Percentiles rank a stretch among this genome's conserved stretches.
These are phyloP conservation scores for Oophaga sylvatica DNA, from an alignment of 2,797 vertebrate genomes.

Conservation along the genomic window DNA sequence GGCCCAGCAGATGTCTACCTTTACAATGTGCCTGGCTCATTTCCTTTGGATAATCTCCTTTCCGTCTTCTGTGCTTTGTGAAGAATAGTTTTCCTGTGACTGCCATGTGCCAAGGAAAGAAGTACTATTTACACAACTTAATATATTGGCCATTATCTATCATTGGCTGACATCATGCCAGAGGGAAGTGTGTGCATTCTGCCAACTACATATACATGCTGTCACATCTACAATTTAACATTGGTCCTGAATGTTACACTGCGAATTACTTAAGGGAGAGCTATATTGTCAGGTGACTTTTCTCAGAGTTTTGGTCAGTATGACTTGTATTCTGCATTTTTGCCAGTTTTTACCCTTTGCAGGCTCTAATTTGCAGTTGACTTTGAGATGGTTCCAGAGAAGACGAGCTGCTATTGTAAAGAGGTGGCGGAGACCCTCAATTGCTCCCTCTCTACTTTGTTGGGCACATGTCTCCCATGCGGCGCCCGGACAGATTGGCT, in stretches of 20 bases:
- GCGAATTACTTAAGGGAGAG: too few species aligned
- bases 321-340: too few species aligned
- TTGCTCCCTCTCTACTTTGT: too few species aligned
- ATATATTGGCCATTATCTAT: neutral
- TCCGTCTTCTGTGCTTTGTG: neutral
- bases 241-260: neutral
- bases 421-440: too few species aligned
- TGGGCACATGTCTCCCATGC: too few species aligned
- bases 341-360: too few species aligned
- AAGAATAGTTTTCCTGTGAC: constrained; percentile 1
- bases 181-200: neutral
- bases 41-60: constrained; percentile 16
- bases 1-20: neutral
- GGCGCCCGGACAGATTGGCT: too few species aligned
- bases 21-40: neutral
- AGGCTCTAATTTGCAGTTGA: too few species aligned
- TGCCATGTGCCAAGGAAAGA: constrained; percentile 9
- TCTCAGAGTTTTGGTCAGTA: too few species aligned
- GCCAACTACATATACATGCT: neutral
- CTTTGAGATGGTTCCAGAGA: too few species aligned
- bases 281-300: too few species aligned
- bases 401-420: too few species aligned
- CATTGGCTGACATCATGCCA: neutral
- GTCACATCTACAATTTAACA: neutral
- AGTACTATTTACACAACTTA: neutral